Conservation (phyloP, 2,113 vertebrate genomes). For the Tenebrosternarchus preto region DNA sequence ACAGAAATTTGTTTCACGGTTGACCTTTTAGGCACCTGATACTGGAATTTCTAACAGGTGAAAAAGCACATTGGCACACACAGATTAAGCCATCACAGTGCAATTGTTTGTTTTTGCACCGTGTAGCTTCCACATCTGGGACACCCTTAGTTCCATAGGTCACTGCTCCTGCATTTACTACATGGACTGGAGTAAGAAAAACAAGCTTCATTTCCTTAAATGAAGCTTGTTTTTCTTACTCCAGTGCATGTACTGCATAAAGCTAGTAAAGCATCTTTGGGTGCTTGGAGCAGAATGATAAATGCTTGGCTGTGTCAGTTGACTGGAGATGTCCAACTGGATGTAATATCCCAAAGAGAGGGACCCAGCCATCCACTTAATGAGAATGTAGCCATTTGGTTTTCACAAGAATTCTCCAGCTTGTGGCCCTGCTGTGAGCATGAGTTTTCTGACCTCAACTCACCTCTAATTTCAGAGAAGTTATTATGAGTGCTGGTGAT, state of each 20-base stretch:
- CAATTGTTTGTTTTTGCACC: background rate
- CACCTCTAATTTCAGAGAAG: slow-evolving; percentile 9
- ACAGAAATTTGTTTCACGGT: slow-evolving; percentile 20
- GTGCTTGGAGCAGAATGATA: background rate
- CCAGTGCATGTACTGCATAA: too few relatives aligned
- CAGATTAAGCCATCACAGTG: slow-evolving; percentile 9
- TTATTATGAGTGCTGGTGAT: background rate
- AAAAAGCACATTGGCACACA: background rate
- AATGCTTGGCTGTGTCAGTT: background rate
- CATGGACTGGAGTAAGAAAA: background rate
- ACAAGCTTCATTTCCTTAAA: background rate
- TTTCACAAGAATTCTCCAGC: background rate
- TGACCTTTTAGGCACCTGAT: slow-evolving; percentile 6
- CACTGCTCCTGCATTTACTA: background rate
- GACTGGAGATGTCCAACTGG: background rate
- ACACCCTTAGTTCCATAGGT: background rate
- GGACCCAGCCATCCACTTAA: background rate
- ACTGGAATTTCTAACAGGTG: slow-evolving; percentile 30
- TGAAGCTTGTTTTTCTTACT: background rate
- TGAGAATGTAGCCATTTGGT: background rate
- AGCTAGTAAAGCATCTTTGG: background rate
- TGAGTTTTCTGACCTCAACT: background rate
- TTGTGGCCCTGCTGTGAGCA: background rate
- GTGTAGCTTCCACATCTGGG: slow-evolving; percentile 3
- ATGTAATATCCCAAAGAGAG: background rate